Evolutionary conservation across 2,888 invertebrate species (phyloP), one percentile per base, ranked within the genome.

Genomic region (Adelphocoris suturalis): DNA sequence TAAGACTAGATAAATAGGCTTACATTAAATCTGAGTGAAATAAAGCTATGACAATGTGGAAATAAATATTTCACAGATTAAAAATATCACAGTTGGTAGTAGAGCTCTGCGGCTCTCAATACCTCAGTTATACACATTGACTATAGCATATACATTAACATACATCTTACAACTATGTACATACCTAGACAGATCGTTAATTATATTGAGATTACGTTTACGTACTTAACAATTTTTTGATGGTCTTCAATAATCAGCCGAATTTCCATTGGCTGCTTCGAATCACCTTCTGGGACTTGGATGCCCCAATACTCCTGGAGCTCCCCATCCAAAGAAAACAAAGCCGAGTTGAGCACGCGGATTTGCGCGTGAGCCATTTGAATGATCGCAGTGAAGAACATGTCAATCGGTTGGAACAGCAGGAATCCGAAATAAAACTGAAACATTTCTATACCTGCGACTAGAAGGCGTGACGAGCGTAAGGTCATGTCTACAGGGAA

Each of bases 381-480:
- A 19, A 88, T 88, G 27, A 55, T 52, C 0, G 80, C 78, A 9
- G 80, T 37, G 52, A 88, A 88, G 52, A 88, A 88, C 88, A 88
- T 88, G 88, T 88, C 88, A 12, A 88, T 88, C n/a, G 88, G 80
- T 88, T 88, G 88, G 28, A 88, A 88, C 14, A 47, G 78, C 12
- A 88, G 48, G 16, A 88, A 88, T 9, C 78, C 88, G 4, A 78
- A 14, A 5, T 78, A 52, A 52, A 78, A 88, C 1, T 78, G 28
- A n/a, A 28, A 23, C 12, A 80, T 1, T 55, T 88, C 88, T 13
- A 88, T 19, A 7, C 23, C 19, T 5, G 28, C 52, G 11, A 88
- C 88, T 13, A 88, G 27, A 11, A 88, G 14, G 55, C 88, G n/a
- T 27, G 16, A 28, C 3, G 4, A n/a, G 4, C 16, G 37, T 28